Evolutionary conservation across 2,888 invertebrate genomes (phyloP), one percentile per base, ranked within the genome.

Genomic region (Zhuqinia jingwanae): DNA sequence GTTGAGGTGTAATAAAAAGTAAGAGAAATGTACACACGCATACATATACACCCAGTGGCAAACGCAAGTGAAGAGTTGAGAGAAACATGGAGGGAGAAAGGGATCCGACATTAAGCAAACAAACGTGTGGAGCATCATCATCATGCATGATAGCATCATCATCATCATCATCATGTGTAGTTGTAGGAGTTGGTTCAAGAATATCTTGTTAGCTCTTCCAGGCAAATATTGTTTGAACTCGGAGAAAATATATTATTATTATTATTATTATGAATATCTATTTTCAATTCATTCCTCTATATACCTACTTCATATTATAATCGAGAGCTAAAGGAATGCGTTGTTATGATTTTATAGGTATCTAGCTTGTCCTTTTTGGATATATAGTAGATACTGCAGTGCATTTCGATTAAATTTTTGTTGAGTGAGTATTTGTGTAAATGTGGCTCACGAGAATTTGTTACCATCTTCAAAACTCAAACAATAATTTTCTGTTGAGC

Each of bases 191-290:
- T 58, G 2, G 58, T 22, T 58, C n/a, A n/a, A 58, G 6, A 58
- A 58, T n/a, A 81, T 81, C 73, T 42, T 70, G 70, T 81, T 73
- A 81, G 58, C 30, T 81, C 58, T 81, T 80, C 80, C 56, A 80
- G 73, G 30, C 36, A 45, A 73, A 73, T 36, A n/a, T 56, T 80
- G 80, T 56, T 68, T 70, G 78, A 58, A 80, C 70, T 70, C 58
- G 56, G 45, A 50, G 27, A 70, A 70, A 47, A 30, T 30, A 3
- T 27, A 58, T 58, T n/a, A n/a, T n/a, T n/a, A n/a, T n/a, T n/a
- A n/a, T n/a, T n/a, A n/a, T n/a, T n/a, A n/a, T n/a, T 58, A 65
- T 27, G 60, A 68, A n/a, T 68, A 36, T 36, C 8, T 36, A 6
- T 36, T 36, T 36, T 36, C 3, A 36, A 36, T 6, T 6, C 8